A percentile compares a stretch with the other conserved stretches of the same genome.
These are phyloP conservation scores for Therioaphis trifolii DNA, from an alignment of 2,888 invertebrate genomes.

Conservation along the genomic window DNA sequence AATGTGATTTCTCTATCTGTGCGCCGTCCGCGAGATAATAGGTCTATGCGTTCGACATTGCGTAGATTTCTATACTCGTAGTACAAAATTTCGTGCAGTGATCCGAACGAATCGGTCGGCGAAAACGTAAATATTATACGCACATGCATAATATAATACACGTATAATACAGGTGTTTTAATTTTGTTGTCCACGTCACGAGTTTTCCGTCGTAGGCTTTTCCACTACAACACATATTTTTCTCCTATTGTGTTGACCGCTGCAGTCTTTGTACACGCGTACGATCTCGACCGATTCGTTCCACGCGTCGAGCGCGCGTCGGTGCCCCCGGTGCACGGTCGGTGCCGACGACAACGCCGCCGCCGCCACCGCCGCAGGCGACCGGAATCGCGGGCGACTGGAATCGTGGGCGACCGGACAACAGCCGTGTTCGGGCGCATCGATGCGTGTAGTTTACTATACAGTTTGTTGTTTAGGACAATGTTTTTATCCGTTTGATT, in stretches of 20 bases:
- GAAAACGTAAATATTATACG: neutral
- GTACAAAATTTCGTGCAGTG: too few relatives aligned
- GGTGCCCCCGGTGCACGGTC: neutral
- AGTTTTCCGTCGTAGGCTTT: neutral
- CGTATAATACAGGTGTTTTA: neutral
- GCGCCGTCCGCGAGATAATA: neutral
- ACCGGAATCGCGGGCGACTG: constrained; percentile 60
- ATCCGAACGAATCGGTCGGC: neutral
- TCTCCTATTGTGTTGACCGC: constrained; percentile 3
- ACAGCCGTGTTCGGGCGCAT: constrained; percentile 30
- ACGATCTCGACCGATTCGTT: constrained; percentile 50
- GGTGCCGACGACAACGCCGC: constrained; percentile 32
- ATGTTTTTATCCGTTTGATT: constrained; percentile 32
- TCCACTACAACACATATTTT: neutral
- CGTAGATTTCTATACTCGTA: neutral
- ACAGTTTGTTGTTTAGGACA: neutral
- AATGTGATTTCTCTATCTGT: too few relatives aligned
- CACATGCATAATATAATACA: too few relatives aligned
- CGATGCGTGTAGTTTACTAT: constrained; percentile 51
- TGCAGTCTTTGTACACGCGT: neutral
- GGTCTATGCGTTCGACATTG: neutral
- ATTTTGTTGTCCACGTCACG: too few relatives aligned
- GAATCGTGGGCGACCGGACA: constrained; percentile 49
- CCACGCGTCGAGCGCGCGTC: constrained; percentile 21
- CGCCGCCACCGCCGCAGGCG: constrained; percentile 37